Base-by-base conservation (phyloP, 2,888 invertebrate species). In the Clitarchus hookeri region DNA sequence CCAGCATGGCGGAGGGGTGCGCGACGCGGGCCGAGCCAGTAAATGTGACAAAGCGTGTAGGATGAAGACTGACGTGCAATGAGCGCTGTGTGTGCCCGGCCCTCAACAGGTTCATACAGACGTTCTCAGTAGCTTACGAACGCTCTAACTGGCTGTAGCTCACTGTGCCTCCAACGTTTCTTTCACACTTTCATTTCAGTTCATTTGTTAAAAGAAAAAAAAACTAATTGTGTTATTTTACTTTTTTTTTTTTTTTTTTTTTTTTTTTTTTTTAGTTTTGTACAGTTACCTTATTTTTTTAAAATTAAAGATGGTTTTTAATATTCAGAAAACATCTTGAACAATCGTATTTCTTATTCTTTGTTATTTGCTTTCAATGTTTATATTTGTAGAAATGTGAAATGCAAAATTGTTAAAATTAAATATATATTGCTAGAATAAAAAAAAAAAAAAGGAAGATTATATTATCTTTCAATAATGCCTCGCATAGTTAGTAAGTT, bases 291-390 rank as follows among this genome's bases (percentile, higher is more conserved):
- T 65, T 65, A 65, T 65, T 65, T 48, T 6, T 23, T 65, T 65
- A 16, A 11, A 11, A 11, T 65, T 65, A 65, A 65, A n/a, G 8
- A 23, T 23, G 1, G 16, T 65, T 11, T 65, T 65, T 23, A 65
- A 65, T n/a, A 65, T 65, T 19, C 65, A 19, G 65, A 65, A 23
- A 65, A 65, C 19, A 65, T n/a, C 65, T 23, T 65, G 65, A 8
- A 65, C 65, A 65, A 23, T 65, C n/a, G n/a, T 65, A n/a, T 65
- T 65, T 65, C 16, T 65, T 65, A 65, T 65, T n/a, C 19, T 65
- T 65, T 65, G 65, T 65, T 65, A 65, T 65, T 65, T 65, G 65
- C 65, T 65, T 65, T n/a, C 65, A 65, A 65, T 65, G 65, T 65
- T 65, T 65, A 65, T 65, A 65, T 65, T n/a, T 65, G 65, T 65